Base-by-base conservation (phyloP, 2,888 invertebrate genomes). In the Sarcophaga rosellei region DNA sequence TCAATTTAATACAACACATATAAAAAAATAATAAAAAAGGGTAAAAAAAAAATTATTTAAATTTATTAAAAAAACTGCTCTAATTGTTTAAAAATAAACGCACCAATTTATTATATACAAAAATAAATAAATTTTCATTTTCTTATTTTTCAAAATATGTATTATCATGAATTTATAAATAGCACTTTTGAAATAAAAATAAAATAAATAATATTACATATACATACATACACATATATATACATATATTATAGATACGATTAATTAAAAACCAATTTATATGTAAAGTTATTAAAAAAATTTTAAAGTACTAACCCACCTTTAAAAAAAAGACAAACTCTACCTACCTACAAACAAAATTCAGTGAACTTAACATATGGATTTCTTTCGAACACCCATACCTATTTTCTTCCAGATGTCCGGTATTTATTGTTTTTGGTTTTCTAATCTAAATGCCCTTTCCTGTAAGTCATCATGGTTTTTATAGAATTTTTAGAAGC, bases 21-120 rank as follows among this genome's bases (percentile, higher is more conserved):
- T 45, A 45, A 65, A 53, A 63, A 47, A 45, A 68, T 3, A 75
- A 53, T 70, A 25, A n/a, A n/a, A n/a, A n/a, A n/a, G n/a, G n/a
- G n/a, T 35, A 66, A n/a, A 66, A 63, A 70, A 77, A 15, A 20
- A 21, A 59, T 61, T 66, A 44, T 57, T 72, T 15, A 70, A 73
- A 23, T 12, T 12, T 45, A 53, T 20, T 62, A n/a, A 59, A 53
- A 53, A 53, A 17, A 66, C 44, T 82, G 44, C 35, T 65, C n/a
- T 35, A 66, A 70, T 79, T 62, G 59, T 79, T 75, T 44, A 59
- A 47, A 70, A 80, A 72, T 70, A 66, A 47, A 74, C 65, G 86
- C 86, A 86, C 86, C 86, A 86, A 86, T 86, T 86, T 86, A 84
- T 86, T 84, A 23, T 86, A 84, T 81, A 87, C 81, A 84, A 79